A percentile compares a stretch with the other conserved stretches of the same genome.
phyloP scores from a whole-genome alignment of 2,797 vertebrate genomes.

The Hippoglossus hippoglossus region DNA sequence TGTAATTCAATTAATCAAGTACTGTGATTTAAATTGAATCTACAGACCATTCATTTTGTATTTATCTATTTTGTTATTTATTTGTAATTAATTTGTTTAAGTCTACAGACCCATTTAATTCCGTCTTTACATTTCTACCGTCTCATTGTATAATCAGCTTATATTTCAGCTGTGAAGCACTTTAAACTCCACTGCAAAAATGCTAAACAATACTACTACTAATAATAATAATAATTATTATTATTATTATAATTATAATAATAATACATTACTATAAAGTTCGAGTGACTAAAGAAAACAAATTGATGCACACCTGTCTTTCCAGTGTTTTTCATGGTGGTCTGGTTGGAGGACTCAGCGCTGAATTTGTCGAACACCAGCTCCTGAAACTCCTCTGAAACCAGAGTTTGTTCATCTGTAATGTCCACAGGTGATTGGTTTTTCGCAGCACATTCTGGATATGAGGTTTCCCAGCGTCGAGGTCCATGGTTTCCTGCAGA shows the following conservation, averaged over 20 bases:
- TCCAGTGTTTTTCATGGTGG: slow-evolving; percentile 99
- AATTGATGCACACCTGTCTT: slow-evolving; percentile 90
- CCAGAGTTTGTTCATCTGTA: slow-evolving; percentile 85
- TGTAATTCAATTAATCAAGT: too few relatives aligned
- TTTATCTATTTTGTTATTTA: too few relatives aligned
- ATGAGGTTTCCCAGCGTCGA: slow-evolving; percentile 90
- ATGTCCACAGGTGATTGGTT: slow-evolving; percentile 97
- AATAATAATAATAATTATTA: too few relatives aligned
- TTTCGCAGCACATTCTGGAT: slow-evolving; percentile 89
- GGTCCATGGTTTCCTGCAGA: slow-evolving; percentile 91
- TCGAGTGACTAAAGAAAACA: too few relatives aligned
- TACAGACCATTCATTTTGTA: too few relatives aligned
- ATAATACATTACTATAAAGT: too few relatives aligned
- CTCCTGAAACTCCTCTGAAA: slow-evolving; percentile 92
- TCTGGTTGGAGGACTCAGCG: slow-evolving; percentile 95
- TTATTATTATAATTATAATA: too few relatives aligned
- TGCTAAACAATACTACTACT: neutral
- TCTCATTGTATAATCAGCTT: neutral
- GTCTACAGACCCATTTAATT: too few relatives aligned
- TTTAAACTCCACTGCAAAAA: neutral
- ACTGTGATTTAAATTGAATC: too few relatives aligned
- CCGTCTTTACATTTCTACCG: neutral
- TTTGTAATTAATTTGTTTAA: too few relatives aligned
- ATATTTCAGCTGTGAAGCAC: neutral
- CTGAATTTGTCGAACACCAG: slow-evolving; percentile 93